These are phyloP conservation scores for Piprites chloris DNA, from an alignment of 2,113 vertebrate genomes.

Conservation along the genomic window DNA sequence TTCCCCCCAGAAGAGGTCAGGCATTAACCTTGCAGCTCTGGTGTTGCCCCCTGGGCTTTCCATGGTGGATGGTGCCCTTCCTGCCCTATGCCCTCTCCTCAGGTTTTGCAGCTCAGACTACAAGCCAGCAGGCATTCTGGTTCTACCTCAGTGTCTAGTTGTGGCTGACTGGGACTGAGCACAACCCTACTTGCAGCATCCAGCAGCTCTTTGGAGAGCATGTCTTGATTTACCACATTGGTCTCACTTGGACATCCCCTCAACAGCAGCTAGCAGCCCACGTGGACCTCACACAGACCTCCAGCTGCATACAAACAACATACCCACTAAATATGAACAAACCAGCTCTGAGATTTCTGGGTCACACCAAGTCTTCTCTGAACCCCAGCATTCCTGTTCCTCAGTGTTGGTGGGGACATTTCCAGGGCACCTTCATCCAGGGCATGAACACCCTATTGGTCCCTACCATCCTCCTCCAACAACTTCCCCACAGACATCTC, in stretches of 20 bases:
- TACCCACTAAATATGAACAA: neutral
- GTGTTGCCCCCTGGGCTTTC: neutral
- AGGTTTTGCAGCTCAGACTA: neutral
- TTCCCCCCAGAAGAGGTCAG: neutral
- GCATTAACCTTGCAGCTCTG: neutral
- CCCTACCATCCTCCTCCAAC: neutral
- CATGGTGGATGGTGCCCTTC: neutral
- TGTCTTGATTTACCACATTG: fast-evolving
- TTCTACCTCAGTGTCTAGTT: fast-evolving
- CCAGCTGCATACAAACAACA: neutral
- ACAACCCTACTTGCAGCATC: neutral
- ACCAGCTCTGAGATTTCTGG: neutral
- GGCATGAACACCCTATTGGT: neutral
- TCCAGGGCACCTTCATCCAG: neutral
- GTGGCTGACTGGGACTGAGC: neutral
- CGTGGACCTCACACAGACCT: neutral
- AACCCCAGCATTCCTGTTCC: neutral
- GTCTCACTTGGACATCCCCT: no score
- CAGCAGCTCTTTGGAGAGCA: neutral
- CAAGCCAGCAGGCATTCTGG: neutral
- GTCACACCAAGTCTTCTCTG: neutral
- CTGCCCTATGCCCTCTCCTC: neutral
- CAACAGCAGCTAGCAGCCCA: neutral
- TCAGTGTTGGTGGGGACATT: neutral
- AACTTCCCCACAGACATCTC: neutral